Conservation (phyloP, 2,113 vertebrate species). For the Spea bombifrons region DNA sequence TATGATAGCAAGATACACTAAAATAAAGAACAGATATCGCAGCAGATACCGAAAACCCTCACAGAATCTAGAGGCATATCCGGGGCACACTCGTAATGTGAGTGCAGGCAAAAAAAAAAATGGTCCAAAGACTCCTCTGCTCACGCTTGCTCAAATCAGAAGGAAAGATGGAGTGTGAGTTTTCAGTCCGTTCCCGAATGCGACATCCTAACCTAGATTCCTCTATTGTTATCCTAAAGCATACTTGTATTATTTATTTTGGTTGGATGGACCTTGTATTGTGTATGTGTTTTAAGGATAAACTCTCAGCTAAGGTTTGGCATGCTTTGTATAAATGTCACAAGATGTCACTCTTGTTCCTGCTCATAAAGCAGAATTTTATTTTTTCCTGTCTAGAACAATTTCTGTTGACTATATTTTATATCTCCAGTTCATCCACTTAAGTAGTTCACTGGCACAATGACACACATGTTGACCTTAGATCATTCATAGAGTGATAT, state of each 20-base stretch:
- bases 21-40: no score
- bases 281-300: not conserved
- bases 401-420: constrained; percentile 27
- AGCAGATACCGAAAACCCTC: no score
- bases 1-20: no score
- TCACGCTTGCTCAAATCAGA: no score
- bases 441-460: constrained; percentile 41
- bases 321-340: constrained; percentile 38
- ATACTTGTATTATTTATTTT: not conserved
- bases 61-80: no score
- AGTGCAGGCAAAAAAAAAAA: no score
- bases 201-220: no score
- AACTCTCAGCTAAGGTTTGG: constrained; percentile 1
- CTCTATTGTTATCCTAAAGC: no score
- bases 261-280: not conserved
- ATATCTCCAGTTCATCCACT: constrained; percentile 38
- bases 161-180: no score
- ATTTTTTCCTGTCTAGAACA: not conserved
- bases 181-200: no score
- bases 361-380: constrained; percentile 18
- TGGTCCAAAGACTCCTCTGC: no score
- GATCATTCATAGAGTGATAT: constrained; percentile 32
- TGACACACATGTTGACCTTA: constrained; percentile 40
- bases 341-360: constrained; percentile 45
- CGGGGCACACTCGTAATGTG: no score